Evolutionary conservation across 2,113 vertebrate species (phyloP).

Genomic region (Alethe castanea): DNA sequence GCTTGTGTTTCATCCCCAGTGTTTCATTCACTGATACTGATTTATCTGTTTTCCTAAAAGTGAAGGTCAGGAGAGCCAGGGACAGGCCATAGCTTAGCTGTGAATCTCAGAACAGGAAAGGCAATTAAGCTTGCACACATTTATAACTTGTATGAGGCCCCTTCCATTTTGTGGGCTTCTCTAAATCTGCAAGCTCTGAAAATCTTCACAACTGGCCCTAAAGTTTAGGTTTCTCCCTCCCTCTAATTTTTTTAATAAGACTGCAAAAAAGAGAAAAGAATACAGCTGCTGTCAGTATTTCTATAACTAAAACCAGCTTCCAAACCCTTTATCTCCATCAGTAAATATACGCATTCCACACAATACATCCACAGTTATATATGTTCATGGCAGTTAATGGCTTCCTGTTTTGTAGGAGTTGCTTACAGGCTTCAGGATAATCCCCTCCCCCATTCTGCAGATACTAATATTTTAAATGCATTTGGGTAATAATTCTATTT

Average conservation of each 20-base stretch:
- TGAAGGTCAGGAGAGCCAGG: background rate
- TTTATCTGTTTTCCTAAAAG: background rate
- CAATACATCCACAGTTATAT: background rate
- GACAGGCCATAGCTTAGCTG: background rate
- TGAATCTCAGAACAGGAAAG: background rate
- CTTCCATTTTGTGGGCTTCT: background rate
- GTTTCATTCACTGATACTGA: background rate
- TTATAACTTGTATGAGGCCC: background rate
- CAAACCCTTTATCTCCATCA: background rate
- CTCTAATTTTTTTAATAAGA: background rate
- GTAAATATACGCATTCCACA: background rate
- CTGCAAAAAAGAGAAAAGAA: background rate
- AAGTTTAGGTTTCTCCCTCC: background rate
- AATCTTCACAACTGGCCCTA: background rate
- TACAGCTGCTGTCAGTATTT: background rate
- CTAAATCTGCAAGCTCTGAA: background rate
- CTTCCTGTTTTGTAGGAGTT: background rate
- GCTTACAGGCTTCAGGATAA: background rate
- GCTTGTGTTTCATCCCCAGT: background rate
- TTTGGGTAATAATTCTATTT: background rate
- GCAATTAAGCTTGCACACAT: background rate
- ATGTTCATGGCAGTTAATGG: background rate
- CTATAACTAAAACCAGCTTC: background rate
- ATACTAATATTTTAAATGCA: background rate
- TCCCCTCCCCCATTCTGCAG: background rate